These are phyloP conservation scores for Sialis lutaria DNA, from an alignment of 2,888 invertebrate species.

Conservation along the genomic window DNA sequence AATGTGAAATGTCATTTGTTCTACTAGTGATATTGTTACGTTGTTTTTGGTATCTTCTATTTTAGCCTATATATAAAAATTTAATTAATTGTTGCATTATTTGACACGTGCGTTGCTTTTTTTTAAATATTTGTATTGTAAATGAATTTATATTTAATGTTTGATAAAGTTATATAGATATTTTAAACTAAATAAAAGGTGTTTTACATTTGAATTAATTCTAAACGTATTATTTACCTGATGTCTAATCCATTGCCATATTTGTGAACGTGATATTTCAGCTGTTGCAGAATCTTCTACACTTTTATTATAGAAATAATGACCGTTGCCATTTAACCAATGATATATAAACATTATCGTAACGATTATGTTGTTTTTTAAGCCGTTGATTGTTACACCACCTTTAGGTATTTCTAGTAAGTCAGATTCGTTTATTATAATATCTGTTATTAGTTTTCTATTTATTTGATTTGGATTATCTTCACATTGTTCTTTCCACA, in stretches of 20 bases:
- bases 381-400: constrained; percentile 40
- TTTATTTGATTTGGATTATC: constrained; percentile 33
- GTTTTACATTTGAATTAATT: constrained; percentile 3
- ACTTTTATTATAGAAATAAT: constrained; percentile 42
- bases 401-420: constrained; percentile 40
- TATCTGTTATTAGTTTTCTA: constrained; percentile 21
- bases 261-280: constrained; percentile 52
- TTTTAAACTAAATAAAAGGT: neutral
- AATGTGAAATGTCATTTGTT: constrained; percentile 27
- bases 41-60: constrained; percentile 32
- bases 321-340: constrained; percentile 49
- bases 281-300: constrained; percentile 62
- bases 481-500: constrained; percentile 31
- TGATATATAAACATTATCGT: constrained; percentile 47
- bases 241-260: constrained; percentile 59
- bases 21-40: constrained; percentile 32
- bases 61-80: constrained; percentile 24
- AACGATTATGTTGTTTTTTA: constrained; percentile 45
- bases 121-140: neutral
- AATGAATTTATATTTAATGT: neutral
- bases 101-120: too few relatives aligned
- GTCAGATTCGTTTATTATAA: constrained; percentile 27
- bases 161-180: neutral
- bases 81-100: too few relatives aligned
- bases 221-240: constrained; percentile 22